Conservation (phyloP, 2,888 invertebrate genomes). For the Drosophila macrospina region DNA sequence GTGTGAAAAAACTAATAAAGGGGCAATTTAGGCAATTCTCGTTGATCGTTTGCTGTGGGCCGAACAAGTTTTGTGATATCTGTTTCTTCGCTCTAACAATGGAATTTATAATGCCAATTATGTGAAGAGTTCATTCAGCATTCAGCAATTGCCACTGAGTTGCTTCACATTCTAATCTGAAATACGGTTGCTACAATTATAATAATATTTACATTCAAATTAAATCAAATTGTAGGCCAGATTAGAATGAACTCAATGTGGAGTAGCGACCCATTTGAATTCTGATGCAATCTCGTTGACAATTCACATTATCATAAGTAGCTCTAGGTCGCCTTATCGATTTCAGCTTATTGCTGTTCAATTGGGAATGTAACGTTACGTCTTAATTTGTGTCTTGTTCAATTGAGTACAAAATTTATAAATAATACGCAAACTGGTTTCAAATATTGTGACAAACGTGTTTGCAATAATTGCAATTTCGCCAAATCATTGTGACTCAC, state of each 20-base stretch:
- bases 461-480: conserved; percentile 1
- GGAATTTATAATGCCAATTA: conserved; percentile 77
- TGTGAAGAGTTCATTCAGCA: conserved; percentile 30
- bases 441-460: background rate
- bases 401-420: background rate
- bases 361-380: background rate
- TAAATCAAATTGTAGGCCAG: background rate
- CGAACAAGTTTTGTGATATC: conserved; percentile 38
- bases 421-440: conserved; percentile 12
- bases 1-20: conserved; percentile 82
- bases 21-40: conserved; percentile 77
- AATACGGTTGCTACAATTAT: background rate
- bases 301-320: conserved; percentile 11
- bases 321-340: conserved; percentile 1
- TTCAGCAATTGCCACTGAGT: conserved; percentile 31
- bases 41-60: conserved; percentile 55
- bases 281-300: conserved; percentile 13
- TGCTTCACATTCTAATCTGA: background rate
- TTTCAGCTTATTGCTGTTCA: conserved; percentile 8
- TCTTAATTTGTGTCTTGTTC: background rate
- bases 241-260: background rate
- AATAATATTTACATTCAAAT: conserved; percentile 10
- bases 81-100: conserved; percentile 31
- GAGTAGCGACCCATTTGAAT: conserved; percentile 12
- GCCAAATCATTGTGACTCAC: background rate